Evolutionary conservation across 2,888 invertebrate genomes (phyloP).

Genomic region (Stictocephala bisonia): DNA sequence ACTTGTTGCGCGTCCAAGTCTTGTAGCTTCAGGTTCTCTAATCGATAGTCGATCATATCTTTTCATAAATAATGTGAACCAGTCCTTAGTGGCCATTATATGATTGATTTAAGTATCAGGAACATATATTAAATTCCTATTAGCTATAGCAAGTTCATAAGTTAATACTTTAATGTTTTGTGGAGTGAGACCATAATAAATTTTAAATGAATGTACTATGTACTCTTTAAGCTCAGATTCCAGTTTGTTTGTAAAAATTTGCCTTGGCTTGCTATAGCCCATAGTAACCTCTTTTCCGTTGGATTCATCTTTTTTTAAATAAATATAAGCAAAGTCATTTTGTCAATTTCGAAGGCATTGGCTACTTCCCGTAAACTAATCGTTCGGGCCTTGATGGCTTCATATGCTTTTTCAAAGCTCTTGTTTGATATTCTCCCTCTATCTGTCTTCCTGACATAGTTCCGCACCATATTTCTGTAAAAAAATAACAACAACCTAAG

Average conservation of each 20-base stretch:
- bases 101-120: too few species aligned
- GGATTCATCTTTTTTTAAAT: neutral
- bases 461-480: constrained; percentile 33
- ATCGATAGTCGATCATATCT: too few species aligned
- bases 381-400: neutral
- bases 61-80: too few species aligned
- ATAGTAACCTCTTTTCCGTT: neutral
- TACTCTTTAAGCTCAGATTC: constrained; percentile 3
- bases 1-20: too few species aligned
- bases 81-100: too few species aligned
- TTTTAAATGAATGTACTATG: constrained; percentile 21
- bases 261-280: constrained; percentile 9
- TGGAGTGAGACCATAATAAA: constrained; percentile 21
- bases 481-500: neutral
- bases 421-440: neutral
- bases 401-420: neutral
- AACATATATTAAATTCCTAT: neutral
- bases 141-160: constrained; percentile 12
- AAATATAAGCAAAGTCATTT: constrained; percentile 2
- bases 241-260: neutral
- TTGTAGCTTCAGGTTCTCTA: too few species aligned
- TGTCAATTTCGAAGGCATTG: constrained; percentile 5
- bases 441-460: neutral
- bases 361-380: constrained; percentile 12
- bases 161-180: constrained; percentile 19